phyloP scores from a whole-genome alignment of 1,140 invertebrate genomes.

The Leptestheria dahalacensis region DNA sequence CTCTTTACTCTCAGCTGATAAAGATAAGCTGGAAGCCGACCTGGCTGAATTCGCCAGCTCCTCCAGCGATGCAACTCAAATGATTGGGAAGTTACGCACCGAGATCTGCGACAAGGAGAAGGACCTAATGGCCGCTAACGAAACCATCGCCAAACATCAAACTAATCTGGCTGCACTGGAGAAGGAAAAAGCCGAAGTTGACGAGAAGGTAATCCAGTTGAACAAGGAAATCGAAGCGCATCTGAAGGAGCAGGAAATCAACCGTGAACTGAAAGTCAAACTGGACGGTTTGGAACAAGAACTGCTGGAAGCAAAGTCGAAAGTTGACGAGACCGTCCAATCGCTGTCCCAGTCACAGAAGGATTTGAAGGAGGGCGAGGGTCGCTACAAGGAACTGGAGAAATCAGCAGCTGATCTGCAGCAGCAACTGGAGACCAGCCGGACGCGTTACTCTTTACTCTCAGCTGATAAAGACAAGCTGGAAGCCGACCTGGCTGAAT shows the following conservation, averaged over 20 bases:
- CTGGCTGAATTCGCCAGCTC: not conserved
- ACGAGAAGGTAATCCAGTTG: constrained; percentile 16
- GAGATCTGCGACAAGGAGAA: constrained; percentile 10
- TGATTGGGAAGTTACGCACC: not conserved
- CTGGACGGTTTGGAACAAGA: not conserved
- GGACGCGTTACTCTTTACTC: constrained; percentile 22
- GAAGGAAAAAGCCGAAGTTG: constrained; percentile 5
- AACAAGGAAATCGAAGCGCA: constrained; percentile 11
- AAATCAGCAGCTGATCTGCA: constrained; percentile 15
- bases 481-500: constrained; percentile 1
- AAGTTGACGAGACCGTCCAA: constrained; percentile 21
- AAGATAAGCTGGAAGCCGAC: constrained; percentile 2
- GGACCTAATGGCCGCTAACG: constrained; percentile 16
- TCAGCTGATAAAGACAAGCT: constrained; percentile 25
- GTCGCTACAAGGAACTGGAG: not conserved
- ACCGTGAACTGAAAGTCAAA: too few relatives aligned
- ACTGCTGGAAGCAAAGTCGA: not conserved
- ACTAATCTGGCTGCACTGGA: constrained; percentile 23
- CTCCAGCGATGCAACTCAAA: constrained; percentile 3
- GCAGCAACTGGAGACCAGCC: not conserved
- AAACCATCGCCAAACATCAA: constrained; percentile 20
- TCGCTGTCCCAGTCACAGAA: not conserved
- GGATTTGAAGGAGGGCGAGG: constrained; percentile 10
- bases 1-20: constrained; percentile 29
- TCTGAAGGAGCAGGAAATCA: too few relatives aligned